Base-by-base conservation (phyloP, 1,140 invertebrate species). In the Vollenhovia emeryi region DNA sequence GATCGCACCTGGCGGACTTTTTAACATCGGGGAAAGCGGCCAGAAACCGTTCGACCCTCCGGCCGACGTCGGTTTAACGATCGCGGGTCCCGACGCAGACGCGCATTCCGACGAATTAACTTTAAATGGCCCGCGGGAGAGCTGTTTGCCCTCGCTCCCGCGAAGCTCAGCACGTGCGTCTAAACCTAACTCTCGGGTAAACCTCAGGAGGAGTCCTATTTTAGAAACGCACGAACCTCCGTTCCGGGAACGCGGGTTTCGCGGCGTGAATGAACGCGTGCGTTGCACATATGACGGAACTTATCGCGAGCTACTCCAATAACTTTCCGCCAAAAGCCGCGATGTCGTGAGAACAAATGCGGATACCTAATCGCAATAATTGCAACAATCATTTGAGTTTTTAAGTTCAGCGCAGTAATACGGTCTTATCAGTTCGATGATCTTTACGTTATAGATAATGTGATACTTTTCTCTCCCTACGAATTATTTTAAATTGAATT, bases 91-190 rank as follows among this genome's bases (percentile, higher is more conserved):
- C 85, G 86, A 86, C 73, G 69, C 88, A 36, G 15, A 86, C 50
- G 45, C 71, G 30, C 86, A 75, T 90, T 90, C 84, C 69, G 59
- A 59, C 66, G 55, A 79, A 86, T 91, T 84, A 74, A 79, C 71
- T 80, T 64, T 36, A 69, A 79, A 87, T 59, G 50, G 43, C 80
- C 55, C 76, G 79, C 85, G 55, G 79, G 76, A 82, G 89, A 62
- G 75, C 33, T 48, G 33, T 48, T 55, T 50, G 30, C 45, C n/a
- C 59, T 75, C 15, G n/a, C 80, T 80, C 84, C 69, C 78, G 64
- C 84, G 69, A 74, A 79, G 89, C 60, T 43, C 24, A 66, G 57
- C 82, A 90, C 83, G 85, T 88, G 89, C 71, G 30, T 62, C 55
- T 55, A 76, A 73, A 68, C 45, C 64, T 36, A 85, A 85, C 48